A percentile compares a stretch with the other conserved stretches of the same genome.
phyloP scores from a whole-genome alignment of 2,113 vertebrate species.

The Herpailurus yagouaroundi region DNA sequence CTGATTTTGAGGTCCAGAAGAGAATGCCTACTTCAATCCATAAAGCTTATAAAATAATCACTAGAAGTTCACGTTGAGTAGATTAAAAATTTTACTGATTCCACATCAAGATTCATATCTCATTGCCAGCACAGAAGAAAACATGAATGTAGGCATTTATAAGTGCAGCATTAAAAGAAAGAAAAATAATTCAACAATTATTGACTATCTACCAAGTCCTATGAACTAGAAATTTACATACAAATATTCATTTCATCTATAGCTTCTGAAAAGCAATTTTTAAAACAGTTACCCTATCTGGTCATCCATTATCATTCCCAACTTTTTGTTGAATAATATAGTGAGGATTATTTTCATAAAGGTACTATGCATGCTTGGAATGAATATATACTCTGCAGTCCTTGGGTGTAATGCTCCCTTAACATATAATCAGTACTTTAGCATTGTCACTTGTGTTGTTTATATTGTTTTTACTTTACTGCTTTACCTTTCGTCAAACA shows the following conservation, averaged over 20 bases:
- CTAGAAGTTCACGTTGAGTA: not conserved
- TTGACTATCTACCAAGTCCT: not conserved
- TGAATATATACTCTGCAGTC: not conserved
- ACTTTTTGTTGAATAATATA: not conserved
- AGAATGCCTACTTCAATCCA: not conserved
- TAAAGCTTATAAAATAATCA: not conserved
- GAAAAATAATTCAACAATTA: not conserved
- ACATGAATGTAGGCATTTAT: not conserved
- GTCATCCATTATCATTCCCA: not conserved
- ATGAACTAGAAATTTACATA: not conserved
- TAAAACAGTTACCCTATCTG: not conserved
- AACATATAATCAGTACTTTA: not conserved
- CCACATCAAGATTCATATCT: not conserved
- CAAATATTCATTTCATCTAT: not conserved
- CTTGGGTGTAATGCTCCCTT: not conserved
- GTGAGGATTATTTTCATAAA: not conserved
- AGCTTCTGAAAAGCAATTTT: not conserved
- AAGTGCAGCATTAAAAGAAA: not conserved
- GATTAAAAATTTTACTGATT: not conserved
- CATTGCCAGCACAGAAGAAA: not conserved
- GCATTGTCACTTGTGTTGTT: not conserved
- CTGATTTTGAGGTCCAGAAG: not conserved
- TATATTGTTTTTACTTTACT: not conserved
- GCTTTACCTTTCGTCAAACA: not conserved
- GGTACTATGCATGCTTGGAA: not conserved